phyloP scores from a whole-genome alignment of 1,140 invertebrate genomes.

The Drosophila bipectinata region DNA sequence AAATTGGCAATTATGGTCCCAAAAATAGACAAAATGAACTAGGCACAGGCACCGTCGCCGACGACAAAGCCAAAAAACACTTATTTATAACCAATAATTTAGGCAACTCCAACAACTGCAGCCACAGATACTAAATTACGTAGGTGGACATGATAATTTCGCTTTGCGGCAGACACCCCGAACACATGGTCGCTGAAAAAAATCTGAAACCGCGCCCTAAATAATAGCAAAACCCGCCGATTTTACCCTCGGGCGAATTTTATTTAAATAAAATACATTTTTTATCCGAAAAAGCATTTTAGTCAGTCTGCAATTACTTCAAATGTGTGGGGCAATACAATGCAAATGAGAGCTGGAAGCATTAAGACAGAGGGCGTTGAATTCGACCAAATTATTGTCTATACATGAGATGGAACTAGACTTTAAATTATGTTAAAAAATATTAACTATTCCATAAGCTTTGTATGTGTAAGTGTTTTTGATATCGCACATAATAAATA shows the following conservation, averaged over 20 bases:
- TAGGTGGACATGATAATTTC: conserved; percentile 79
- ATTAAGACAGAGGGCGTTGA: conserved; percentile 4
- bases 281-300: conserved; percentile 47
- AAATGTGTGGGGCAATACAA: conserved; percentile 51
- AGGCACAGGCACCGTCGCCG: conserved; percentile 21
- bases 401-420: neutral
- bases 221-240: conserved; percentile 37
- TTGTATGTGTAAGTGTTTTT: neutral
- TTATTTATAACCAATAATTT: conserved; percentile 80
- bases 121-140: conserved; percentile 74
- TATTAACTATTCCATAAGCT: neutral
- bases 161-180: conserved; percentile 57
- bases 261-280: conserved; percentile 80
- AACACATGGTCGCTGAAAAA: conserved; percentile 30
- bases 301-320: conserved; percentile 61
- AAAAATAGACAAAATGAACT: conserved; percentile 69
- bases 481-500: conserved; percentile 13
- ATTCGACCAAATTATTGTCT: conserved; percentile 1
- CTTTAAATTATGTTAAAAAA: neutral
- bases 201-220: conserved; percentile 69
- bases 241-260: conserved; percentile 59
- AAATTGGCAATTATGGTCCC: conserved; percentile 64
- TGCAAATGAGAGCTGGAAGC: conserved; percentile 44
- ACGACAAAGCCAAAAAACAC: conserved; percentile 47
- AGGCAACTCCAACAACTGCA: conserved; percentile 37